Conservation (phyloP, 2,888 invertebrate species). For the Tromatobia lineatoria region DNA sequence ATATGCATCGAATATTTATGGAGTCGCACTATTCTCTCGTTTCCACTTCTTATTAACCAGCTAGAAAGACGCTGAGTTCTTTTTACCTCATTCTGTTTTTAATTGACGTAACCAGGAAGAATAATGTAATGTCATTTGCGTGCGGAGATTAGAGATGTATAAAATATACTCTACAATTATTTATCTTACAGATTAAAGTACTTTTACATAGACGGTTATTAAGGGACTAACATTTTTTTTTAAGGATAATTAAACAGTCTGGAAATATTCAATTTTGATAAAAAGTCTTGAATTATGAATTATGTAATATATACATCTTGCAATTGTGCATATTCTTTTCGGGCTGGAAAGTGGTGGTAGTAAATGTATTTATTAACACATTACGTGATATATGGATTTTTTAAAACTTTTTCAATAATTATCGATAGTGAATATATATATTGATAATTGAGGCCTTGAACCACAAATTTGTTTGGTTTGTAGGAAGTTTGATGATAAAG, state of each 20-base stretch:
- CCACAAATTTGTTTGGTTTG: too few relatives aligned
- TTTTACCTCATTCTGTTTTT: not conserved
- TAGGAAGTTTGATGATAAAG: too few relatives aligned
- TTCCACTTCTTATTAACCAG: not conserved
- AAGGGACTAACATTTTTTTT: not conserved
- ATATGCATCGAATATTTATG: slow-evolving; percentile 67
- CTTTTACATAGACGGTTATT: not conserved
- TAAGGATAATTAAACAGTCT: not conserved
- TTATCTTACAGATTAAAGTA: not conserved
- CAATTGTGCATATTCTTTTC: too few relatives aligned
- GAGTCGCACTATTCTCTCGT: slow-evolving; percentile 2
- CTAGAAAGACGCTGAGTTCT: slow-evolving; percentile 17
- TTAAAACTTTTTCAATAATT: too few relatives aligned
- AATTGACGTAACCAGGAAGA: slow-evolving; percentile 25
- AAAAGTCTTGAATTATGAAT: too few relatives aligned
- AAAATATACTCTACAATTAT: not conserved
- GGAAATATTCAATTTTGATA: not conserved
- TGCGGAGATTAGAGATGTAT: not conserved
- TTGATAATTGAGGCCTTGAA: too few relatives aligned
- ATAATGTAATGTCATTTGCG: slow-evolving; percentile 41
- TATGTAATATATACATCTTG: too few relatives aligned
- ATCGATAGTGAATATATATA: too few relatives aligned
- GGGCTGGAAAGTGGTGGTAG: too few relatives aligned
- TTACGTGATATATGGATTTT: too few relatives aligned
- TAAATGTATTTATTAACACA: too few relatives aligned